These are phyloP conservation scores for Atractosteus spatula DNA, from an alignment of 2,113 vertebrate genomes.

Conservation along the genomic window DNA sequence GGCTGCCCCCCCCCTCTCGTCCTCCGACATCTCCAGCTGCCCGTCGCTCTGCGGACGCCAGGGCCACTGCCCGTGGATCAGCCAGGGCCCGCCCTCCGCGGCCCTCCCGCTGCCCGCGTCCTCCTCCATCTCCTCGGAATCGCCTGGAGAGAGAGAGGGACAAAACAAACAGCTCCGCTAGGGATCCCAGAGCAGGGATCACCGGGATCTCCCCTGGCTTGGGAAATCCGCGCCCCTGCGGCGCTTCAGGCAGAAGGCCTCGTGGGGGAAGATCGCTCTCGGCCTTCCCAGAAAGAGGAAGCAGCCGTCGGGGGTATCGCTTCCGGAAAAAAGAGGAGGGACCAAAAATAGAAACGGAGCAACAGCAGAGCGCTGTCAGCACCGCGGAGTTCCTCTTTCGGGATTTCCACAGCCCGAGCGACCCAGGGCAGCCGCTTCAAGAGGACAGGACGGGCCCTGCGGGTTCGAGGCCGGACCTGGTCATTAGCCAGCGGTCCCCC, in stretches of 20 bases:
- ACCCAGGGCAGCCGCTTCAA: too few relatives aligned
- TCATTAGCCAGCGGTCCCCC: too few relatives aligned
- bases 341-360: neutral
- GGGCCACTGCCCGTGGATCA: conserved; percentile 12
- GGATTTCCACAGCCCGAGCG: too few relatives aligned
- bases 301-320: neutral
- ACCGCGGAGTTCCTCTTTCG: too few relatives aligned
- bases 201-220: too few relatives aligned
- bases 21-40: conserved; percentile 40
- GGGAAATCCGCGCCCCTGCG: too few relatives aligned
- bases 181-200: neutral
- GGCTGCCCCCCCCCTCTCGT: conserved; percentile 37
- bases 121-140: conserved; percentile 1
- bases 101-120: neutral
- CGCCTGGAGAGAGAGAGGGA: neutral
- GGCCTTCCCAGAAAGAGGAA: too few relatives aligned
- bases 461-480: too few relatives aligned
- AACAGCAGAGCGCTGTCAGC: neutral
- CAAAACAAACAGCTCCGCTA: too few relatives aligned
- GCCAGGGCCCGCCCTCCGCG: conserved; percentile 36
- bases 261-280: too few relatives aligned
- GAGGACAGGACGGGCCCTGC: too few relatives aligned
- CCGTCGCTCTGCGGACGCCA: conserved; percentile 30
- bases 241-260: too few relatives aligned
- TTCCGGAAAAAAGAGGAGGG: neutral